These are phyloP conservation scores for Peromyscus eremicus DNA, from an alignment of 2,797 vertebrate species.

Conservation along the genomic window DNA sequence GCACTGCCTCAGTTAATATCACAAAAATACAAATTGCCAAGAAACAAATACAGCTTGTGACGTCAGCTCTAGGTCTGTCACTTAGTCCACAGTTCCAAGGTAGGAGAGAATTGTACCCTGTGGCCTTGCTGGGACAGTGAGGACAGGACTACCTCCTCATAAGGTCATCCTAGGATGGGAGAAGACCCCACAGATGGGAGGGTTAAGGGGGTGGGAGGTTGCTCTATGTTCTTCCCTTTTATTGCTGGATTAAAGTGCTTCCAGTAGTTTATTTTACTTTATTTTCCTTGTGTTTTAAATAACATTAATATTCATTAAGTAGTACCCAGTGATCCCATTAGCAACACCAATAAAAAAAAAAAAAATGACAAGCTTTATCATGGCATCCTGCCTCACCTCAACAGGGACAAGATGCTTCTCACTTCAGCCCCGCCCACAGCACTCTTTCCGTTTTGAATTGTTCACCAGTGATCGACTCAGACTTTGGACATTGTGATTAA, in stretches of 20 bases:
- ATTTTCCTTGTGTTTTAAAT: conserved; percentile 67
- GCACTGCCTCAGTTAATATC: neutral
- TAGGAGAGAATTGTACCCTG: neutral
- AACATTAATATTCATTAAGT: conserved; percentile 43
- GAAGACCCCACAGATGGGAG: neutral
- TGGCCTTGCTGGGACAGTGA: neutral
- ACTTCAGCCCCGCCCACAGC: neutral
- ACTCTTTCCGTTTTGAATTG: neutral
- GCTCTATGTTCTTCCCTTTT: neutral
- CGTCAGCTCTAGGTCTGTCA: neutral
- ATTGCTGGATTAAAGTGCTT: conserved; percentile 31
- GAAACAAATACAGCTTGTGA: neutral
- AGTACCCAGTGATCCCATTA: conserved; percentile 17
- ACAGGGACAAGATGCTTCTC: accelerated
- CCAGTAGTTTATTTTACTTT: conserved; percentile 8
- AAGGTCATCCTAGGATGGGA: neutral
- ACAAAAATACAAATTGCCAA: neutral
- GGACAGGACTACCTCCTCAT: neutral
- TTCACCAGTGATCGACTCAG: neutral
- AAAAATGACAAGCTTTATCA: neutral
- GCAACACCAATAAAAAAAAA: conserved; percentile 43
- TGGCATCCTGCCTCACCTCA: accelerated
- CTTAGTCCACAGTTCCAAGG: neutral
- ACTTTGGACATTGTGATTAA: neutral
- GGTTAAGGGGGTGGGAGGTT: neutral